These are phyloP conservation scores for Tapirus indicus DNA, from an alignment of 2,797 vertebrate genomes.

Conservation along the genomic window DNA sequence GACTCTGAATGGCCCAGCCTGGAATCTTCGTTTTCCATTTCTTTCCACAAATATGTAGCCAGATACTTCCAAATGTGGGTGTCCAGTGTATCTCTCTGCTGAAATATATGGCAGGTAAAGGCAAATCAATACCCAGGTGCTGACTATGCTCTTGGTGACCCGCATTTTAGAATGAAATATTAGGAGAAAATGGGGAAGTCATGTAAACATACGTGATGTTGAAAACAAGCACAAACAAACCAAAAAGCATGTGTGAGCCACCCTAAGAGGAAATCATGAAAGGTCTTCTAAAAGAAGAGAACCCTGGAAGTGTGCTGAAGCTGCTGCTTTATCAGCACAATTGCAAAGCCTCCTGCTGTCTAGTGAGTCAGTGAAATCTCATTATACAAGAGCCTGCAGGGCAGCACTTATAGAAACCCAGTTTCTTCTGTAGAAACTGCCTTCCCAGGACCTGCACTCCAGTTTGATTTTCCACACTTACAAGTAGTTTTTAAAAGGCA, in stretches of 20 bases:
- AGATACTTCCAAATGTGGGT: not conserved
- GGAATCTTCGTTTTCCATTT: not conserved
- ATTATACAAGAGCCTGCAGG: constrained; percentile 10
- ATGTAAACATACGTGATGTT: not conserved
- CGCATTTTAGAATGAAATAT: not conserved
- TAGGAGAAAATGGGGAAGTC: not conserved
- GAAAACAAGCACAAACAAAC: not conserved
- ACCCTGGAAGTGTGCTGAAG: accelerated
- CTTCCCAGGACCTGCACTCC: accelerated
- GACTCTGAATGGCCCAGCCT: not conserved
- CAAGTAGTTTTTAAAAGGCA: not conserved
- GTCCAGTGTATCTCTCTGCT: not conserved
- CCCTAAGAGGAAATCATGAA: not conserved
- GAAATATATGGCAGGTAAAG: not conserved
- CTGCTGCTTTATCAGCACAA: not conserved
- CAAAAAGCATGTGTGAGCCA: not conserved
- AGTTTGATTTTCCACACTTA: not conserved
- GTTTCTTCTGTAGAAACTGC: no score
- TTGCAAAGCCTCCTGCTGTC: constrained; percentile 33
- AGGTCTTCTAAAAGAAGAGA: not conserved
- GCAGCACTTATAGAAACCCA: not conserved
- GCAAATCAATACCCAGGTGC: accelerated
- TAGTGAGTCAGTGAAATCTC: constrained; percentile 54
- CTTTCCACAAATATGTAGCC: not conserved
- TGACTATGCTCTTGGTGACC: not conserved